A percentile compares a stretch with the other conserved stretches of the same genome.
phyloP scores from a whole-genome alignment of 2,113 vertebrate species.

The Passer montanus region DNA sequence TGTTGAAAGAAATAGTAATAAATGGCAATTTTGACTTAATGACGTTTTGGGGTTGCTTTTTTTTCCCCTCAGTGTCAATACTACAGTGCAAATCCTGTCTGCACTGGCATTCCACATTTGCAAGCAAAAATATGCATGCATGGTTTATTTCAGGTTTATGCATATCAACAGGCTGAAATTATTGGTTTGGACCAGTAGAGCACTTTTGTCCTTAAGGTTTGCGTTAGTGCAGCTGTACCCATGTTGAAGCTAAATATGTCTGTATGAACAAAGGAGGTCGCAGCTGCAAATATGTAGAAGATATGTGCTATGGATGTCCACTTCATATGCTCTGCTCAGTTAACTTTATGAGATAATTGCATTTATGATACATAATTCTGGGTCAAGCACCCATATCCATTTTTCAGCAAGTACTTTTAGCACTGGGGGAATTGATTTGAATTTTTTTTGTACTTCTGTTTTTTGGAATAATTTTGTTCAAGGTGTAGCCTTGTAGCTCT shows the following conservation, averaged over 20 bases:
- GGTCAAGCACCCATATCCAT: background rate
- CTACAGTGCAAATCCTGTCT: background rate
- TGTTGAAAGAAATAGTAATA: background rate
- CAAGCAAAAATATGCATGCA: background rate
- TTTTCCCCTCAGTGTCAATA: background rate
- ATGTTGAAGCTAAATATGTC: background rate
- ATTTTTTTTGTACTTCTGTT: background rate
- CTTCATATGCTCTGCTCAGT: background rate
- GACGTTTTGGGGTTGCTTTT: background rate
- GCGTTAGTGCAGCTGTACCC: background rate
- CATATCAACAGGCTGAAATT: background rate
- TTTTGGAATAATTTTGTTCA: background rate
- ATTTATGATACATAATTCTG: background rate
- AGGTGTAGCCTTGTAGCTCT: background rate
- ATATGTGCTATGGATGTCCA: background rate
- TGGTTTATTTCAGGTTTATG: background rate
- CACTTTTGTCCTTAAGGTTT: constrained; percentile 9
- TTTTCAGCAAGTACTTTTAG: background rate
- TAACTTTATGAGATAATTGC: background rate
- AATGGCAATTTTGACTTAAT: background rate
- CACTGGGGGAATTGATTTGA: background rate
- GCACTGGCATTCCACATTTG: background rate
- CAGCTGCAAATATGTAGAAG: background rate
- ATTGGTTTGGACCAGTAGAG: background rate
- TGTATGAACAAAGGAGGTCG: background rate